Base-by-base conservation (phyloP, 2,797 vertebrate species). In the Cheirogaleus major region DNA sequence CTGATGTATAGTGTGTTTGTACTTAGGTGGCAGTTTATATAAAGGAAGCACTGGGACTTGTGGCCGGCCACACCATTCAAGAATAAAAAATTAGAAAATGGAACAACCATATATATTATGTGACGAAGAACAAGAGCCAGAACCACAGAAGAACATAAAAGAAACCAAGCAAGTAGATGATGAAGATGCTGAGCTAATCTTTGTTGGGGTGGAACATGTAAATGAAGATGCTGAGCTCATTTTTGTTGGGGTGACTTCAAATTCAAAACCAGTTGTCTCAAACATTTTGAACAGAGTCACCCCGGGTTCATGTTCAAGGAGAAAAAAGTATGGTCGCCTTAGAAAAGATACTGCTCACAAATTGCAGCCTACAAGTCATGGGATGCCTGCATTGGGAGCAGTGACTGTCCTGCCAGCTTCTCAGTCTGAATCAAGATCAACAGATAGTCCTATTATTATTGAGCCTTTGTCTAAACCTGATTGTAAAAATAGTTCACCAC, bases 211-310 rank as follows among this genome's bases (percentile, higher is more conserved):
- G 7, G 96, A 98, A 41, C 94, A 82, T 7, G 93, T 89, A 48
- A 84, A 93, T 38, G 83, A 97, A 4, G 97, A 98, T 43, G 93
- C 97, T 22, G 96, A 97, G 30, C 89, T 97, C 5, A 98, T 98
- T 89, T 98, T 98, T 32, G 96, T 98, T 23, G 97, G 97, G 2
- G 69, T 96, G 22, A 96, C 94, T 91, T 97, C 97, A 91, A 9
- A 69, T 87, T 92, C 97, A 84, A 97, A 94, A 43, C 97, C 97
- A 79, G 75, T 92, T 2, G 93, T 97, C 79, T 98, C 97, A 45
- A 94, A 94, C 38, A 98, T 98, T 94, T 69, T 97, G 83, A 98
- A 98, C 43, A 96, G 97, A 96, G 96, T 94, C 35, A 98, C 97
- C 12, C 97, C 97, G 35, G 97, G 97, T 78, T 98, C 97, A 5